These are phyloP conservation scores for Candoia aspera DNA, from an alignment of 2,113 vertebrate genomes.

Conservation along the genomic window DNA sequence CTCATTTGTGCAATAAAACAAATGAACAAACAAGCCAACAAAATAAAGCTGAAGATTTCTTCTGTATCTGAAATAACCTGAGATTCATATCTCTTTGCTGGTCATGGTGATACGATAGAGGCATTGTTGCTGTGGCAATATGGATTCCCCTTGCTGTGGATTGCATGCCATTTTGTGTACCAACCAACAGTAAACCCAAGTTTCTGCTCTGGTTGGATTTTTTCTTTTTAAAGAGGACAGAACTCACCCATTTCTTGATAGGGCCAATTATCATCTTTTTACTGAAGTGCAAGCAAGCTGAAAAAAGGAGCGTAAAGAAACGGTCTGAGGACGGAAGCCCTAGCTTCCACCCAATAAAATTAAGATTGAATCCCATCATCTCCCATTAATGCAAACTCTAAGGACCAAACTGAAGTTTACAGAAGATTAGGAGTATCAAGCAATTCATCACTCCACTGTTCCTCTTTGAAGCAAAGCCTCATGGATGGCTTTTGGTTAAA, in stretches of 20 bases:
- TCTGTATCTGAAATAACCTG: not conserved
- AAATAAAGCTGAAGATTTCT: not conserved
- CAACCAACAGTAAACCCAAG: not conserved
- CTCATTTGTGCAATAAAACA: not conserved
- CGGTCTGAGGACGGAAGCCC: not conserved
- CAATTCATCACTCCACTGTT: not conserved
- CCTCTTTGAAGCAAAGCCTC: not conserved
- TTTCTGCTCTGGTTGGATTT: not conserved
- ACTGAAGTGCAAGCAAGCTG: not conserved
- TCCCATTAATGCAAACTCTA: not conserved
- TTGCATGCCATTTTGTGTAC: not conserved
- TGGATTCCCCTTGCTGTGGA: not conserved
- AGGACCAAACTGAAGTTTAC: not conserved
- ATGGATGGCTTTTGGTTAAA: not conserved
- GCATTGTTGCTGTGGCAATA: not conserved
- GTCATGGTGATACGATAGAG: not conserved
- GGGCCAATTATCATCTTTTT: not conserved
- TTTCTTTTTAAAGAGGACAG: not conserved
- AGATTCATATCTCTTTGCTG: not conserved
- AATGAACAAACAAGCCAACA: not conserved
- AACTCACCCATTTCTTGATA: not conserved
- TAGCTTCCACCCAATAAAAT: not conserved
- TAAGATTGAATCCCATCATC: not conserved
- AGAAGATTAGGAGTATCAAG: too few species aligned
- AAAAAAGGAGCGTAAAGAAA: not conserved